Base-by-base conservation (phyloP, 2,888 invertebrate species). In the Lottia gigantea region DNA sequence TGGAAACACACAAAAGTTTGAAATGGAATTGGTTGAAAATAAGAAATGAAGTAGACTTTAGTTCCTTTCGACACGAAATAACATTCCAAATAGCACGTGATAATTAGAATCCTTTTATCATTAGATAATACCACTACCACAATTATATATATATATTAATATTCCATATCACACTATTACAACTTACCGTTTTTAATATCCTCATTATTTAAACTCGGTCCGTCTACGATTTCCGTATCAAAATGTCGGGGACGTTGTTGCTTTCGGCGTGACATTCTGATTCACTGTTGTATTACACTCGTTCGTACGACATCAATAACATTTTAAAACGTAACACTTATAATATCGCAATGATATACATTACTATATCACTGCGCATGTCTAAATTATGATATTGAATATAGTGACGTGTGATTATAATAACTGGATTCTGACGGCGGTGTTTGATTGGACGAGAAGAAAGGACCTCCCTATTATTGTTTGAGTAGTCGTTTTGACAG, bases 331-430 rank as follows among this genome's bases (percentile, higher is more conserved):
- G 55, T 55, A 12, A 55, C 55, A 55, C 55, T 55, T 55, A 23
- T 23, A 55, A 55, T 55, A 55, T 55, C 23, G 19, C 55, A 19
- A 55, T 55, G 19, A 55, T 55, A 55, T 55, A 55, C 55, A 23
- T 55, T 23, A 19, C 55, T 23, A 8, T 40, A 40, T 55, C 23
- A 55, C 55, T 55, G 55, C 55, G 55, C 55, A 55, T 55, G 55
- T 55, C 55, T 23, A 55, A 49, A 55, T 55, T 55, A 55, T 55
- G 55, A 55, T 55, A 23, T 23, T 55, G 19, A 55, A 55, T 55
- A 55, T 23, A 23, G 19, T 23, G 55, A 23, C 55, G 19, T 23
- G 55, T 55, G 55, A 55, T 55, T 55, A 55, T 55, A 19, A 55
- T 55, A 55, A 55, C 23, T 23, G 23, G 23, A 55, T 55, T 55